A percentile compares a stretch with the other conserved stretches of the same genome.
These are phyloP conservation scores for Leptoclinus maculatus DNA, from an alignment of 2,797 vertebrate genomes.

Conservation along the genomic window DNA sequence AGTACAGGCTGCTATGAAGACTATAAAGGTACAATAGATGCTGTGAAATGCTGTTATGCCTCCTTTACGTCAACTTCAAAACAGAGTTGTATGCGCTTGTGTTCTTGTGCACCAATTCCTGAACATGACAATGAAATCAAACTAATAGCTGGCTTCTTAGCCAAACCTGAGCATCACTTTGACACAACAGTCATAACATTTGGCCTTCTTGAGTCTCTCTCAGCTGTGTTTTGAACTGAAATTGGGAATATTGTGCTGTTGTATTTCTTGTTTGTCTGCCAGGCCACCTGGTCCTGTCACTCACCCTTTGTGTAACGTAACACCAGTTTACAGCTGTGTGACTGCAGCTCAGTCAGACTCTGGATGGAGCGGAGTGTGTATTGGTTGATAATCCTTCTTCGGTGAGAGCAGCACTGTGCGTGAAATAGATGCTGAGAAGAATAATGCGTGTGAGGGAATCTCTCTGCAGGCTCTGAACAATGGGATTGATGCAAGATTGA, in stretches of 20 bases:
- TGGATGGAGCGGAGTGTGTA: conserved; percentile 10
- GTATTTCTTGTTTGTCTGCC: conserved; percentile 56
- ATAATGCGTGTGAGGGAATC: conserved; percentile 26
- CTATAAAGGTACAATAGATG: not conserved
- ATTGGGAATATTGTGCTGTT: conserved; percentile 52
- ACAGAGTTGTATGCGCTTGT: not conserved
- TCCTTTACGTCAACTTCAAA: not conserved
- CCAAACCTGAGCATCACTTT: conserved; percentile 14
- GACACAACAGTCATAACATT: not conserved
- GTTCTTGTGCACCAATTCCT: not conserved
- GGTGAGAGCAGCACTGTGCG: conserved; percentile 36
- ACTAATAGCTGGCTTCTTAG: not conserved
- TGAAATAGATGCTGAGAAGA: conserved; percentile 33
- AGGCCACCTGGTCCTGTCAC: conserved; percentile 82
- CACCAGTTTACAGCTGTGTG: conserved; percentile 79
- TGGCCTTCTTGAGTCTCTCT: conserved; percentile 26
- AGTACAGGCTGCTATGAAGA: not conserved
- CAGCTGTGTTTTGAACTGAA: conserved; percentile 40
- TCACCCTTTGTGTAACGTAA: conserved; percentile 83
- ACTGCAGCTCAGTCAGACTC: conserved; percentile 36
- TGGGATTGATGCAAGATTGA: conserved; percentile 17
- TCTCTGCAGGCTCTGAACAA: conserved; percentile 11
- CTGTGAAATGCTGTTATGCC: not conserved
- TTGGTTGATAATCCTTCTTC: conserved; percentile 34
- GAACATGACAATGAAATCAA: conserved; percentile 6